Evolutionary conservation across 1,140 invertebrate species (phyloP).

Genomic region (Dreissena rostriformis): DNA sequence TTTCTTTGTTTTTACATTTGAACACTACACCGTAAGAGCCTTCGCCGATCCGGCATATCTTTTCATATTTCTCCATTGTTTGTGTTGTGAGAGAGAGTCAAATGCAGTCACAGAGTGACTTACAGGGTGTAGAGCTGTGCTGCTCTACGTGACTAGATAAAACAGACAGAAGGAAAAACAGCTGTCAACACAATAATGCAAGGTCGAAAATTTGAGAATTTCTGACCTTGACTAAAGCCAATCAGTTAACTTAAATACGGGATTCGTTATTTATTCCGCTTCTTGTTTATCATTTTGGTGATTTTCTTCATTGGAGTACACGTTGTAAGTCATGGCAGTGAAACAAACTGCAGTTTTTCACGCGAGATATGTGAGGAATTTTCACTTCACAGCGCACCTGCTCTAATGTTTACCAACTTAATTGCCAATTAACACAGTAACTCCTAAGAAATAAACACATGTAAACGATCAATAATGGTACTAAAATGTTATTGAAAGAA

Average conservation of each 20-base stretch:
- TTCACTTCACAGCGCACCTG: conserved; percentile 39
- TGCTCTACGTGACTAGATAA: conserved; percentile 43
- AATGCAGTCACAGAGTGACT: conserved; percentile 24
- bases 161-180: conserved; percentile 44
- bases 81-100: conserved; percentile 40
- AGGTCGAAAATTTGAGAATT: conserved; percentile 32
- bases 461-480: conserved; percentile 7
- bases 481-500: neutral
- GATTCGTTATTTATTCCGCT: conserved; percentile 40
- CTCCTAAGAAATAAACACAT: neutral
- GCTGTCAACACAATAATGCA: conserved; percentile 25
- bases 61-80: conserved; percentile 98
- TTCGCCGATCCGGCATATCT: conserved; percentile 97
- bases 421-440: neutral
- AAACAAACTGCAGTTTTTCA: neutral
- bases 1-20: conserved; percentile 98
- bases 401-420: conserved; percentile 34
- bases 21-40: conserved; percentile 99
- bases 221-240: conserved; percentile 42
- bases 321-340: neutral
- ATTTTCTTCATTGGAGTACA: neutral
- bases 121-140: conserved; percentile 12
- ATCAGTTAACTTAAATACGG: conserved; percentile 9
- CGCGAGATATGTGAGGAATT: conserved; percentile 14
- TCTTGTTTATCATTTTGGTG: conserved; percentile 27